phyloP scores from a whole-genome alignment of 2,797 vertebrate species.

The Mormyrops attenuatus region DNA sequence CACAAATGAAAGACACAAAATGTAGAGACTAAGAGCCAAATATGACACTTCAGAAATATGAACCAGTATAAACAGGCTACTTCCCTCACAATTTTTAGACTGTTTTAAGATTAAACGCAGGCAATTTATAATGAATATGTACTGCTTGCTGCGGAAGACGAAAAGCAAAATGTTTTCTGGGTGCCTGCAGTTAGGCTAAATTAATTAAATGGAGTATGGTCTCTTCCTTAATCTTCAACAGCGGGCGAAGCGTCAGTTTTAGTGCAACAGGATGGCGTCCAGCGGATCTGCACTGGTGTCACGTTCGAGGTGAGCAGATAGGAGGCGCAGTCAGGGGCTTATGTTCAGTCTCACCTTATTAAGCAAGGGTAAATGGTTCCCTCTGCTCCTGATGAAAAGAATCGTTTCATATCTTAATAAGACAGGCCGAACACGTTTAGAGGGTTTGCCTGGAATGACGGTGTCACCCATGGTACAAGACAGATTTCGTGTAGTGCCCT shows the following conservation, averaged over 20 bases:
- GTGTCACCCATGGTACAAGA: background rate
- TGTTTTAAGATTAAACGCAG: background rate
- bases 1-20: background rate
- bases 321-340: background rate
- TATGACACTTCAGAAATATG: background rate
- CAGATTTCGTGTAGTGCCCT: background rate
- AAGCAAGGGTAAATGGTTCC: background rate
- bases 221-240: slow-evolving; percentile 2
- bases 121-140: background rate
- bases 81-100: background rate
- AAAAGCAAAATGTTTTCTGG: background rate
- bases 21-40: background rate
- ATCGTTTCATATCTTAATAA: slow-evolving; percentile 7
- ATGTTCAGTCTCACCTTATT: slow-evolving; percentile 12
- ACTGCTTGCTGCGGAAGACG: background rate
- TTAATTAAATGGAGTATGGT: background rate
- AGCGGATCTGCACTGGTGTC: background rate
- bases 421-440: background rate
- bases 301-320: background rate
- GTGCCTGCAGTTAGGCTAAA: slow-evolving; percentile 5
- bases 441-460: background rate
- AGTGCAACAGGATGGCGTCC: background rate
- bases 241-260: background rate
- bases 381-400: background rate
- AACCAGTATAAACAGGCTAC: background rate